These are phyloP conservation scores for Callocephalon fimbriatum DNA, from an alignment of 2,113 vertebrate genomes.

Conservation along the genomic window DNA sequence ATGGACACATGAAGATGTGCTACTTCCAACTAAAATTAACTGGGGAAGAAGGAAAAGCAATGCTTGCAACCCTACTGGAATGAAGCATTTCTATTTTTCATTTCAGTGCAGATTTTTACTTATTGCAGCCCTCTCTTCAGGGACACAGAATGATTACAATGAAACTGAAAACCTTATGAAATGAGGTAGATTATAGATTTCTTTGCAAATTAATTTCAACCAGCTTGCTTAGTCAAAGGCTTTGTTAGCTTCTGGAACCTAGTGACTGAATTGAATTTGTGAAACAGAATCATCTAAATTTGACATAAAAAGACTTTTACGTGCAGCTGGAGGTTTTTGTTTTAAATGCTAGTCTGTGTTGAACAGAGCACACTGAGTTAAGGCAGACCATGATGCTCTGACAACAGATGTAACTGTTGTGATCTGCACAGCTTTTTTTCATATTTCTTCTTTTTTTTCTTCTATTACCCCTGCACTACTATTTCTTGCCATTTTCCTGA, in stretches of 20 bases:
- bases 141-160: not conserved
- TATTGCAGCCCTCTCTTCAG: not conserved
- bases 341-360: not conserved
- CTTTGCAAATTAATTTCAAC: not conserved
- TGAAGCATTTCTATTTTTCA: not conserved
- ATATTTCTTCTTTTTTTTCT: not conserved
- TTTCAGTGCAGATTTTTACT: not conserved
- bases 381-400: not conserved
- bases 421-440: not conserved
- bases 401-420: not conserved
- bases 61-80: not conserved
- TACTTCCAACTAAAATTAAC: slow-evolving; percentile 3
- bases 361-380: not conserved
- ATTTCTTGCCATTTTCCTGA: not conserved
- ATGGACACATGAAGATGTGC: not conserved
- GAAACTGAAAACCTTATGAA: not conserved
- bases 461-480: not conserved
- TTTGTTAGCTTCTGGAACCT: not conserved
- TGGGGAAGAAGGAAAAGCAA: not conserved
- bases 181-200: not conserved
- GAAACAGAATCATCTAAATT: not conserved
- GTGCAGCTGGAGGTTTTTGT: not conserved
- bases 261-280: not conserved
- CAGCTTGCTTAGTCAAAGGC: not conserved
- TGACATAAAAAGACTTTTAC: not conserved